Evolutionary conservation across 2,113 vertebrate species (phyloP).

Genomic region (Cervus canadensis): DNA sequence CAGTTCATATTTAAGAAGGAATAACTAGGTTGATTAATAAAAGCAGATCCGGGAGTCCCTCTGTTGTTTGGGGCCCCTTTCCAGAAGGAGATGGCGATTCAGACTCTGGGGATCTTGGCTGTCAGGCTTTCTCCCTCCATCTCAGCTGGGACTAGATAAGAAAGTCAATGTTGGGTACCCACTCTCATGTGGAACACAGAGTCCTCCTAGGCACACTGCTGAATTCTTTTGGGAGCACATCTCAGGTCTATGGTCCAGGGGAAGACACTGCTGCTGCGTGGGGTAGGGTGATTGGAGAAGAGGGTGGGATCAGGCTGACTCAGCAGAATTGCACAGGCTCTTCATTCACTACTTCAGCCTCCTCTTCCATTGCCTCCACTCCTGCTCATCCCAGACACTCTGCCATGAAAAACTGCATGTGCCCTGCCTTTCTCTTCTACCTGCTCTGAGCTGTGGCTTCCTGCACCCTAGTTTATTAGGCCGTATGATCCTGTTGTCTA

Average conservation of each 20-base stretch:
- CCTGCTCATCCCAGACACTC: neutral
- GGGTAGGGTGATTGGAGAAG: no score
- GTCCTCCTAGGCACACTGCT: neutral
- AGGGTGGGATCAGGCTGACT: rapidly evolving
- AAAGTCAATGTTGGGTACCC: neutral
- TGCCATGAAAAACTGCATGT: neutral
- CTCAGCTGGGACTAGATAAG: neutral
- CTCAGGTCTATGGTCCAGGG: neutral
- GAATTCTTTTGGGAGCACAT: neutral
- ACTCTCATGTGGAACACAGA: neutral
- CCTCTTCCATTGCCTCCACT: neutral
- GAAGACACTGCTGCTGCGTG: rapidly evolving
- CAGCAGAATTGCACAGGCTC: neutral
- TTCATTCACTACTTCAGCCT: neutral
- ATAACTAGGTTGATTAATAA: neutral
- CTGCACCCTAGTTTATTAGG: neutral
- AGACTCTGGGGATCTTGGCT: neutral
- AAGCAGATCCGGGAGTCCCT: neutral
- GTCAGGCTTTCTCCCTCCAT: neutral
- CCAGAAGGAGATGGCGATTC: neutral
- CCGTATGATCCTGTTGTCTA: neutral
- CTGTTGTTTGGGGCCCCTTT: neutral
- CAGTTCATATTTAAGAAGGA: neutral
- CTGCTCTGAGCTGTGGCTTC: neutral
- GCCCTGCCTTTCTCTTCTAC: neutral